Conservation (phyloP, 2,888 invertebrate species). For the Zhengitettix transpicula region DNA sequence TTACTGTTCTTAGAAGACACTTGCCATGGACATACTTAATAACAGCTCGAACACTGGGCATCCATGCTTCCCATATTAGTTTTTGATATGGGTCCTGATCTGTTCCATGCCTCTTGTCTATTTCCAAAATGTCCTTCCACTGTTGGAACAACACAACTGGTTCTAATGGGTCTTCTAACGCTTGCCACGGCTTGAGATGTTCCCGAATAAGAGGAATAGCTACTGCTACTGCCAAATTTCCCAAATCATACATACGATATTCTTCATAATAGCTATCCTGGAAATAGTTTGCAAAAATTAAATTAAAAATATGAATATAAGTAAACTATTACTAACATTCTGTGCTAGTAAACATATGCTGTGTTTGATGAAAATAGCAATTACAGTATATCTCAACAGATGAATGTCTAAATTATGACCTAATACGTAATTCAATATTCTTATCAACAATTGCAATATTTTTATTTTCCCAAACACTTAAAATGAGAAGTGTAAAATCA, state of each 20-base stretch:
- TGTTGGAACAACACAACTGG: conserved; percentile 46
- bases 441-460: no score
- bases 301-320: no score
- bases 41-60: conserved; percentile 61
- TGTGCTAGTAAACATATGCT: no score
- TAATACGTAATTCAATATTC: no score
- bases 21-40: conserved; percentile 40
- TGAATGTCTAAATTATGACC: no score
- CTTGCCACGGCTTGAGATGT: conserved; percentile 61
- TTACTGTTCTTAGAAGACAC: no score
- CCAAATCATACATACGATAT: conserved; percentile 70
- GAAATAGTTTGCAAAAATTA: conserved; percentile 15
- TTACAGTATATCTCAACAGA: no score
- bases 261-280: conserved; percentile 50
- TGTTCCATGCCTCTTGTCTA: conserved; percentile 23
- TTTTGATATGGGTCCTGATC: conserved; percentile 56
- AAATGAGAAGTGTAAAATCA: no score
- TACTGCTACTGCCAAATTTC: conserved; percentile 66
- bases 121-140: conserved; percentile 49
- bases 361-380: no score
- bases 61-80: conserved; percentile 79
- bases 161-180: conserved; percentile 47
- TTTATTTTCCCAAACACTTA: no score
- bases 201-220: conserved; percentile 70
- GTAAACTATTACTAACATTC: no score